phyloP scores from a whole-genome alignment of 2,797 vertebrate genomes.

The Spinus pinus region DNA sequence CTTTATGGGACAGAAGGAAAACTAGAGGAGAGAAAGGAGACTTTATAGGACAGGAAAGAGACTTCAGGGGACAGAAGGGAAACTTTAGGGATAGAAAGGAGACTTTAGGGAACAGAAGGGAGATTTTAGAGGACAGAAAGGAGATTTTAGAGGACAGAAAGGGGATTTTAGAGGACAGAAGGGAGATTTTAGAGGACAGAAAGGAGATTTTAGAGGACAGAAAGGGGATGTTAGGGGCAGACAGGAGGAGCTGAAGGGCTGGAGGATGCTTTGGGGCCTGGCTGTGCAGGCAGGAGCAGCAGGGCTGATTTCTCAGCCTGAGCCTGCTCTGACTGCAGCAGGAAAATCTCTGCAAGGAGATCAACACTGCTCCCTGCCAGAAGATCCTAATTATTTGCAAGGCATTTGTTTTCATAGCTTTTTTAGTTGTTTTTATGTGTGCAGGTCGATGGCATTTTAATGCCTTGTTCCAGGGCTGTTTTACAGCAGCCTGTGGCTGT shows the following conservation, averaged over 20 bases:
- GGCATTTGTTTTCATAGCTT: constrained; percentile 81
- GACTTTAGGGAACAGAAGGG: accelerated
- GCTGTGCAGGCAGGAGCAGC: not conserved
- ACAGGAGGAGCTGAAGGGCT: not conserved
- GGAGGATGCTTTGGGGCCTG: not conserved
- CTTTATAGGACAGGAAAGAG: not conserved
- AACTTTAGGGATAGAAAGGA: not conserved
- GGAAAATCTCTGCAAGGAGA: constrained; percentile 70
- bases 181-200: no score
- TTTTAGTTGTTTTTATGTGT: constrained; percentile 75
- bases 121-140: no score
- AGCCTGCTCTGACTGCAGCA: constrained; percentile 59
- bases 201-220: no score
- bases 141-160: no score
- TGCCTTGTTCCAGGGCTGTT: constrained; percentile 81
- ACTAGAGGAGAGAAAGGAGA: not conserved
- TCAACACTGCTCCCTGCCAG: constrained; percentile 72
- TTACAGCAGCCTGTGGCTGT: constrained; percentile 79
- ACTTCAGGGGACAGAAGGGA: not conserved
- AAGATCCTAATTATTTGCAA: constrained; percentile 84
- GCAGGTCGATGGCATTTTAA: constrained; percentile 83
- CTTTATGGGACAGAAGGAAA: accelerated
- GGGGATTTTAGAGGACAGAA: accelerated
- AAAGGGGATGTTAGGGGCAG: not conserved
- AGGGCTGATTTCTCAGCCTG: constrained; percentile 62